Percentiles rank a stretch among this genome's conserved stretches.
Conservation (phyloP, 2,113 vertebrate species). For the Tetraodon nigroviridis region DNA sequence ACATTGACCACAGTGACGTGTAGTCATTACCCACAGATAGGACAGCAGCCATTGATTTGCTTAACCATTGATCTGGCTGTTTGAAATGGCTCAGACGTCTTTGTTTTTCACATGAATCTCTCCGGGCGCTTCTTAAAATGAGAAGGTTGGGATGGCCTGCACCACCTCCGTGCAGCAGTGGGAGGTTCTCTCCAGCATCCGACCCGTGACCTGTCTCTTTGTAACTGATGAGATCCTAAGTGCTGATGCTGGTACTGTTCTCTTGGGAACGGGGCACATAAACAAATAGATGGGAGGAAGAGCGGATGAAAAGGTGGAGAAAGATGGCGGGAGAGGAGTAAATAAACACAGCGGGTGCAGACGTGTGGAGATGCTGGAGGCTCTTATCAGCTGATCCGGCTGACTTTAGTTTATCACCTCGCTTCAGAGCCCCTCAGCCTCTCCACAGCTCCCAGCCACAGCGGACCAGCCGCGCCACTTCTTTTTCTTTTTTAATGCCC, state of each 20-base stretch:
- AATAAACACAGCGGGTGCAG: conserved; percentile 53
- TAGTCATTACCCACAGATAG: conserved; percentile 22
- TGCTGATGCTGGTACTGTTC: conserved; percentile 59
- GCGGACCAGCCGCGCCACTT: conserved; percentile 30
- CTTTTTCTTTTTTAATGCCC: conserved; percentile 33
- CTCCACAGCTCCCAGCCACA: conserved; percentile 39
- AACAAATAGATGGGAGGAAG: conserved; percentile 44
- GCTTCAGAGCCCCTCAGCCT: conserved; percentile 47
- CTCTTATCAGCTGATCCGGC: conserved; percentile 59
- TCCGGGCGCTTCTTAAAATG: conserved; percentile 32
- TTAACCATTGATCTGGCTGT: conserved; percentile 60
- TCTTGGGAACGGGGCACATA: conserved; percentile 54
- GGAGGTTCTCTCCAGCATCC: conserved; percentile 36
- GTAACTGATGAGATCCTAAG: conserved; percentile 59
- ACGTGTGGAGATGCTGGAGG: conserved; percentile 64
- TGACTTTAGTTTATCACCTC: conserved; percentile 68
- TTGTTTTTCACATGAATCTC: conserved; percentile 21
- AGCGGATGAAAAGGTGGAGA: conserved; percentile 23
- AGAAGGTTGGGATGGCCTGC: conserved; percentile 23
- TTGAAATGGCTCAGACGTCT: conserved; percentile 24
- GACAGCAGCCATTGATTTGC: conserved; percentile 50
- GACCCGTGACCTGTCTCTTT: conserved; percentile 47
- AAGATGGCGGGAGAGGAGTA: conserved; percentile 37
- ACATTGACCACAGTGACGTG: conserved; percentile 12
- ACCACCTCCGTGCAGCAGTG: conserved; percentile 28